phyloP scores from a whole-genome alignment of 1,140 invertebrate species.

The Apis cerana region DNA sequence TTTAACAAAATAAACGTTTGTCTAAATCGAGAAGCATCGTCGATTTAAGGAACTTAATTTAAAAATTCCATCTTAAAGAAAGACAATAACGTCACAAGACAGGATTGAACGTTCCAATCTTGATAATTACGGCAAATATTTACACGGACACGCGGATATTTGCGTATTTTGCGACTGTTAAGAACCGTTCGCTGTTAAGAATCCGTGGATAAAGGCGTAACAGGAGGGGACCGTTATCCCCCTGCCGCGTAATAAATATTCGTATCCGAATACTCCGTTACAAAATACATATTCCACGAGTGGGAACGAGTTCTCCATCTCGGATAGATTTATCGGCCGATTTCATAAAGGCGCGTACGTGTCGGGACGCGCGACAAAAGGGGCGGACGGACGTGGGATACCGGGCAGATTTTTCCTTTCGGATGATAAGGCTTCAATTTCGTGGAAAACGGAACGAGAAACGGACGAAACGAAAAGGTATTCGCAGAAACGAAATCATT shows the following conservation, averaged over 20 bases:
- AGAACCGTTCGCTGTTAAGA: not conserved
- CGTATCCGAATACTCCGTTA: slow-evolving; percentile 1
- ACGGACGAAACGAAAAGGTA: not conserved
- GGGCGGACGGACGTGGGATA: not conserved
- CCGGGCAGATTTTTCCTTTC: not conserved
- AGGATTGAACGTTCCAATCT: not conserved
- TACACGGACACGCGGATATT: slow-evolving; percentile 3
- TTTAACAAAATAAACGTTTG: not conserved
- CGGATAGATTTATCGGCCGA: slow-evolving; percentile 23
- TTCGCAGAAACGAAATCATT: not conserved
- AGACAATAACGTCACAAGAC: not conserved
- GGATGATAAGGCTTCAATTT: slow-evolving; percentile 14
- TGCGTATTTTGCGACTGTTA: slow-evolving; percentile 12
- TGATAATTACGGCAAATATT: not conserved
- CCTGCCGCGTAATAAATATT: slow-evolving; percentile 33
- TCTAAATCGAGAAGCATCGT: too few species aligned
- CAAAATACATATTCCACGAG: slow-evolving; percentile 11
- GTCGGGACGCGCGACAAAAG: slow-evolving; percentile 22
- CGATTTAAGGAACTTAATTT: not conserved
- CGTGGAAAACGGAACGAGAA: not conserved
- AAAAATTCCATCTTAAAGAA: not conserved
- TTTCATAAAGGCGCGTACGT: not conserved
- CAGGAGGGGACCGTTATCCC: not conserved
- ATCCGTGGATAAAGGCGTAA: slow-evolving; percentile 14
- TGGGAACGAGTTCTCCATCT: slow-evolving; percentile 22